Evolutionary conservation across 2,888 invertebrate genomes (phyloP).

Genomic region (Tortricodes alternella): DNA sequence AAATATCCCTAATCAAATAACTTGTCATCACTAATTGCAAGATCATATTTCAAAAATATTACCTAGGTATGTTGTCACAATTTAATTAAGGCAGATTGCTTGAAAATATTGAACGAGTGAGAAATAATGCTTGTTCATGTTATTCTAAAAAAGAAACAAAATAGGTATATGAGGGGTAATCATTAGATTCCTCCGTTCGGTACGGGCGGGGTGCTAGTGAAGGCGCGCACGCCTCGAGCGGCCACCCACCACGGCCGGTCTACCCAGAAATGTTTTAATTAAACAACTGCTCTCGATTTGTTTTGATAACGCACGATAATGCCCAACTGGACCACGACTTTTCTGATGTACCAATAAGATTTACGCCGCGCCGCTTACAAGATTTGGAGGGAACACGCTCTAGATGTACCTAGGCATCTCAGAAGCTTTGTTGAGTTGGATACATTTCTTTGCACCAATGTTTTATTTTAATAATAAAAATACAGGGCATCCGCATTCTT

Average conservation of each 20-base stretch:
- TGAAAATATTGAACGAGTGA: constrained; percentile 32
- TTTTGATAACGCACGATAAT: constrained; percentile 60
- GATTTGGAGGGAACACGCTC: constrained; percentile 4
- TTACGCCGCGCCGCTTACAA: constrained; percentile 34
- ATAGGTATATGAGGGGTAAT: constrained; percentile 54
- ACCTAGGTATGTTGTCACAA: too few species aligned
- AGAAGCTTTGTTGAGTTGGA: constrained; percentile 10
- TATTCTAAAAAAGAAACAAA: constrained; percentile 51
- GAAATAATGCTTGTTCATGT: constrained; percentile 48
- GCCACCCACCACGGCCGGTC: constrained; percentile 62
- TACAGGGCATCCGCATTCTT: background rate
- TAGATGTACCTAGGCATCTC: background rate
- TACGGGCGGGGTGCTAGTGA: constrained; percentile 43
- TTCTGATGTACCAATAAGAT: constrained; percentile 47
- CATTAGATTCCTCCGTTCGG: constrained; percentile 53
- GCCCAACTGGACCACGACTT: constrained; percentile 45
- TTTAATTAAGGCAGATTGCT: background rate
- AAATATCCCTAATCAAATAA: constrained; percentile 3
- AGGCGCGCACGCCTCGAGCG: constrained; percentile 50
- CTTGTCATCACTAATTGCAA: background rate
- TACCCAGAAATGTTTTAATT: constrained; percentile 59
- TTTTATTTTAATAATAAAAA: constrained; percentile 1
- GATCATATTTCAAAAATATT: background rate
- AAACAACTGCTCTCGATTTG: constrained; percentile 60
- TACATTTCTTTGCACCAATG: background rate